Percentiles rank a stretch among this genome's conserved stretches.
phyloP scores from a whole-genome alignment of 2,888 invertebrate species.

The Byasa hedistus region DNA sequence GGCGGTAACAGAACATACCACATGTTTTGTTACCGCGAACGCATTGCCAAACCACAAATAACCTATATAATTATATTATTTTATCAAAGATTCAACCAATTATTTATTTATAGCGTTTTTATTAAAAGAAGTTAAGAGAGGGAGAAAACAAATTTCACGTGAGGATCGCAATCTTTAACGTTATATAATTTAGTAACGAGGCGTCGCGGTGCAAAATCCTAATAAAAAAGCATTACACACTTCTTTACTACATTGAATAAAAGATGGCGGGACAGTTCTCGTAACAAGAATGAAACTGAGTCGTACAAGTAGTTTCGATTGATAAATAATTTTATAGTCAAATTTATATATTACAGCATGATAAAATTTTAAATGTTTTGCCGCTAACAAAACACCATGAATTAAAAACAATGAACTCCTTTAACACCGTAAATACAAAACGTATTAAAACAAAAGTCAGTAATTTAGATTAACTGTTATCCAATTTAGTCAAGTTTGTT shows the following conservation, averaged over 20 bases:
- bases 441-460: no score
- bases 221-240: background rate
- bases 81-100: background rate
- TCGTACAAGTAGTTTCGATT: background rate
- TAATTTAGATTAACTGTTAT: background rate
- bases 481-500: background rate
- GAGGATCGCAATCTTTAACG: no score
- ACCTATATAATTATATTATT: slow-evolving; percentile 1
- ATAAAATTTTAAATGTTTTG: background rate
- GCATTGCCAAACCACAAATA: slow-evolving; percentile 13
- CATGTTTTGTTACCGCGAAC: slow-evolving; percentile 2
- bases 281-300: background rate
- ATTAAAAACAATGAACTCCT: no score
- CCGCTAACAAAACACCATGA: background rate
- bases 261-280: background rate
- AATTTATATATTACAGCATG: background rate
- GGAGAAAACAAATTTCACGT: no score
- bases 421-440: no score
- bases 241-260: background rate
- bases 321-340: background rate
- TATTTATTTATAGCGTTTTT: background rate
- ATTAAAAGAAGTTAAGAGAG: no score
- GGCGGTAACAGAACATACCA: background rate
- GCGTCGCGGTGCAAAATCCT: background rate
- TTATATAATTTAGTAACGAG: no score